A percentile compares a stretch with the other conserved stretches of the same genome.
Evolutionary conservation across 1,140 invertebrate species (phyloP).

Genomic region (Yoshiicerus persimilis): DNA sequence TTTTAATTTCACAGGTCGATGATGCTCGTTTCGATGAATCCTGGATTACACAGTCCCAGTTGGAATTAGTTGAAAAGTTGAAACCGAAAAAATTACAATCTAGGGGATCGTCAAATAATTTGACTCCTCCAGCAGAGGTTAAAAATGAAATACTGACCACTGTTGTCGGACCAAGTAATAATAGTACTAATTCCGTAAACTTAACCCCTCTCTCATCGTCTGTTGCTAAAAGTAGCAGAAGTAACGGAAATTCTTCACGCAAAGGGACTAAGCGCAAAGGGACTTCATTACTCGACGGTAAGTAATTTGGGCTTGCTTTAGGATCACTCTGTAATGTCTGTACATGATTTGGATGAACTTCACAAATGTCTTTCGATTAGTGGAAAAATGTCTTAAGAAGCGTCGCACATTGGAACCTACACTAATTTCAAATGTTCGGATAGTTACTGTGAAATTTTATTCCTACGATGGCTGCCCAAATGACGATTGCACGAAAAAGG

Average conservation of each 20-base stretch:
- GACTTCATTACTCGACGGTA: neutral
- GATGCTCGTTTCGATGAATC: neutral
- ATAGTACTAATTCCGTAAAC: neutral
- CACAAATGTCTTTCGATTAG: neutral
- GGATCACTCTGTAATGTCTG: no score
- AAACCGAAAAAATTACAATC: neutral
- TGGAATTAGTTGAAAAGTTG: neutral
- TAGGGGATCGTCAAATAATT: neutral
- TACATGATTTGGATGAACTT: no score
- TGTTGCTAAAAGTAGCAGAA: neutral
- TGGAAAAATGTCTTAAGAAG: neutral
- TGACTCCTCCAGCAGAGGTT: neutral
- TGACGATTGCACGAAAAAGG: neutral
- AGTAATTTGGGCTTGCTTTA: no score
- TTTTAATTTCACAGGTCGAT: neutral
- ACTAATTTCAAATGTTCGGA: neutral
- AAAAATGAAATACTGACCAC: no score
- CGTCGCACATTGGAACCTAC: neutral
- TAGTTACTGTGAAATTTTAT: neutral
- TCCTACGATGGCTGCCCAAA: neutral
- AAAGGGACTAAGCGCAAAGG: neutral
- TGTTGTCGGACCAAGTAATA: no score
- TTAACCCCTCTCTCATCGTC: neutral
- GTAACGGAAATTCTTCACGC: neutral
- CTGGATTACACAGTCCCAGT: neutral